A percentile compares a stretch with the other conserved stretches of the same genome.
Conservation (phyloP, 37 sponge, comb jelly and placozoan genomes). For the Spongilla lacustris region DNA sequence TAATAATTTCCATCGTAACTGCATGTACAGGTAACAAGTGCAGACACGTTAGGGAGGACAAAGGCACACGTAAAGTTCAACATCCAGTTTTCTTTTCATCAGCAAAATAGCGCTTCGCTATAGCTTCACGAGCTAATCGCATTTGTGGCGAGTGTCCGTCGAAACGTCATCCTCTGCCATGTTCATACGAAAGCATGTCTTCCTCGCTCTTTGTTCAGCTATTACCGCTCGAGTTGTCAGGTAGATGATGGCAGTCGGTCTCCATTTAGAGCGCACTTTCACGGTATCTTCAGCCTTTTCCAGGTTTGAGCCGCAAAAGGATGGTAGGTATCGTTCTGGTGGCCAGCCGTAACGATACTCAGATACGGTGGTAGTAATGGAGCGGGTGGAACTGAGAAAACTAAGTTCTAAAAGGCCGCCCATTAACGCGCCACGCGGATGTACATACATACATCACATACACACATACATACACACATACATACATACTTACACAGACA, state of each 20-base stretch:
- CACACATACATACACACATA: too few relatives aligned
- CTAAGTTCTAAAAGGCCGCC: too few relatives aligned
- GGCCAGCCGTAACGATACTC: neutral
- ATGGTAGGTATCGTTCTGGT: neutral
- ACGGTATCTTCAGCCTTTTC: neutral
- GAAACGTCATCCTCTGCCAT: neutral
- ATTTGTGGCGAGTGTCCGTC: neutral
- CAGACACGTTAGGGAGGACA: neutral
- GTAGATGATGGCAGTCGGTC: neutral
- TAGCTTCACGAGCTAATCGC: neutral
- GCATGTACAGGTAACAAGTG: neutral
- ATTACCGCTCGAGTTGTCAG: neutral
- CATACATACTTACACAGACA: too few relatives aligned
- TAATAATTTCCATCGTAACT: constrained; percentile 1
- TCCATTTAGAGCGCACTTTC: neutral
- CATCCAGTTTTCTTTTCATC: neutral
- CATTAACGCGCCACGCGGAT: too few relatives aligned
- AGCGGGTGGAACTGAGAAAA: neutral
- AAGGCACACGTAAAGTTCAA: neutral
- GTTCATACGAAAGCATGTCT: neutral
- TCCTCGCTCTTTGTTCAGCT: neutral
- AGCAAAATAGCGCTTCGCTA: neutral
- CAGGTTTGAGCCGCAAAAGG: neutral
- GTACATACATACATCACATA: too few relatives aligned
- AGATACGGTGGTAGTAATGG: neutral